Base-by-base conservation (phyloP, 2,888 invertebrate genomes). In the Chironomus riparius region DNA sequence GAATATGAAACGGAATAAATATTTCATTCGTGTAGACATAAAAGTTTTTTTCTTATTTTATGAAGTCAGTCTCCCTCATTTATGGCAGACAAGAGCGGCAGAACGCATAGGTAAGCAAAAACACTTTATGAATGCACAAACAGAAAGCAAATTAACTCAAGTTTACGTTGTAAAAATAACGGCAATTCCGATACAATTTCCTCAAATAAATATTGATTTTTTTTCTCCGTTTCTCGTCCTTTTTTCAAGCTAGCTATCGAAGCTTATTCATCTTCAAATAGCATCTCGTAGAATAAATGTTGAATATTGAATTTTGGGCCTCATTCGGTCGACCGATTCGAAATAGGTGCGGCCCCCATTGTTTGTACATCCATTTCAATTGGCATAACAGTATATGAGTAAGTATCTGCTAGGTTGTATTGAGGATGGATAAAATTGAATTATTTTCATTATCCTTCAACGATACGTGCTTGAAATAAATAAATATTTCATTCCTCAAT, bases 371-470 rank as follows among this genome's bases (percentile, higher is more conserved):
- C 21, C 21, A 15, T 18, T 56, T 18, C 15, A 56, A 56, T 56
- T 38, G 38, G 10, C 38, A 38, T 38, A 38, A 38, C 38, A 38
- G 38, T 38, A 38, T 38, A 38, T 38, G 38, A 38, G 38, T 38
- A 38, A 38, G 38, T 38, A 38, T 38, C 38, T 38, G 38, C 10
- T n/a, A 56, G 7, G 56, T 15, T 56, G 56, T 15, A 18, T 56
- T 18, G 56, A 6, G 18, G 7, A 18, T 21, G 61, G 61, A 72
- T 61, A 72, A 65, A 72, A 72, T 72, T 72, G 72, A 72, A 72
- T 72, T 72, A 72, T 72, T 72, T 72, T 72, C 72, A 72, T 72
- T 72, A 72, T 72, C 72, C 72, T 72, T 24, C 47, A 72, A 72
- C 61, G 72, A 72, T 72, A 72, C 72, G 72, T 72, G 72, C 61